phyloP scores from a whole-genome alignment of 2,797 vertebrate genomes.

The Cynopterus sphinx region DNA sequence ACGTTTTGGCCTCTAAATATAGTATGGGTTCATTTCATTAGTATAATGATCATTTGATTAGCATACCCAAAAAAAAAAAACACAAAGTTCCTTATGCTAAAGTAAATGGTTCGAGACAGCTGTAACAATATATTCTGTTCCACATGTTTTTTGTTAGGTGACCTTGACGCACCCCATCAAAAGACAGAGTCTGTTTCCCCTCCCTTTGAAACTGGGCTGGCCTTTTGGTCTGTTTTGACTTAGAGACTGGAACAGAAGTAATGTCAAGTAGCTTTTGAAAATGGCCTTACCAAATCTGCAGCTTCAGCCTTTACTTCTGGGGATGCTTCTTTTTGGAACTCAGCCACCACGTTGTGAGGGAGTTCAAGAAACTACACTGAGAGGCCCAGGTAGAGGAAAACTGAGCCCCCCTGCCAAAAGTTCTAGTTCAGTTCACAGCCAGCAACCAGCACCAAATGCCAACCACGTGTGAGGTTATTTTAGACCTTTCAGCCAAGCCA shows the following conservation, averaged over 20 bases:
- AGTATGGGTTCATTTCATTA: conserved; percentile 54
- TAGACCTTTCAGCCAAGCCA: conserved; percentile 37
- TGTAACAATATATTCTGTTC: neutral
- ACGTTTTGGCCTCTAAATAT: conserved; percentile 60
- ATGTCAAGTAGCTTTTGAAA: neutral
- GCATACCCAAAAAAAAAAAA: conserved; percentile 63
- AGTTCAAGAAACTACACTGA: neutral
- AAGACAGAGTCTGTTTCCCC: neutral
- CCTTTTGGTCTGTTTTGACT: neutral
- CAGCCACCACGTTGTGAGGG: neutral
- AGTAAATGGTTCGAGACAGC: neutral
- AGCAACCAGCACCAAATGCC: conserved; percentile 39
- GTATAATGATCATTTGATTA: conserved; percentile 55
- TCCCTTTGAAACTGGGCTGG: neutral
- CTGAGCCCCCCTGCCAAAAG: neutral
- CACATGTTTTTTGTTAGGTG: neutral
- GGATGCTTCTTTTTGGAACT: neutral
- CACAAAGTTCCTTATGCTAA: neutral
- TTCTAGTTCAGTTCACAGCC: conserved; percentile 21
- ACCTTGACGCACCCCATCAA: neutral
- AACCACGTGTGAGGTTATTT: conserved; percentile 39
- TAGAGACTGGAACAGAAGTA: neutral
- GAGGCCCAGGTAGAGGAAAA: conserved; percentile 18
- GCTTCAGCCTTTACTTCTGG: neutral
- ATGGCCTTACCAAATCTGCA: neutral